Percentiles rank a stretch among this genome's conserved stretches.
phyloP scores from a whole-genome alignment of 2,113 vertebrate species.

The Hassar affinis region DNA sequence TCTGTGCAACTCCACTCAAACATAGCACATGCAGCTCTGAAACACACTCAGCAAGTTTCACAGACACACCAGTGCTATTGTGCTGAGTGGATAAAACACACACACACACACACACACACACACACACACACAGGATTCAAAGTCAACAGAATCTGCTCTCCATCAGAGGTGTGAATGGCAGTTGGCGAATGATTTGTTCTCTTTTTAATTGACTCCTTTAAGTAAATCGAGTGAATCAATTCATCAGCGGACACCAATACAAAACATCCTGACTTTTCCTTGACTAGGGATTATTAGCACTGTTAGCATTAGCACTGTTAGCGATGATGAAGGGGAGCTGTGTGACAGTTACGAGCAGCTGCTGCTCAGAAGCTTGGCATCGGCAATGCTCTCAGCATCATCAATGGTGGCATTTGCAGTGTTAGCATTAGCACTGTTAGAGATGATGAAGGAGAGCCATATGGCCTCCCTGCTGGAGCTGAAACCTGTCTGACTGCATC shows the following conservation, averaged over 20 bases:
- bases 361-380: slow-evolving; percentile 1
- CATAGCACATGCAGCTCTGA: background rate
- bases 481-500: slow-evolving; percentile 16
- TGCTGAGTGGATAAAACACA: background rate
- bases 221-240: background rate
- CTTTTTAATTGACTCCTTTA: background rate
- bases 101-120: background rate
- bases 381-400: background rate
- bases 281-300: background rate
- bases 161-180: background rate
- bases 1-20: background rate
- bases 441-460: slow-evolving; percentile 1
- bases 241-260: background rate
- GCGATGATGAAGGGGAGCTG: background rate
- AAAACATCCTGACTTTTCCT: no score
- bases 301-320: slow-evolving; percentile 12
- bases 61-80: background rate
- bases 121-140: background rate
- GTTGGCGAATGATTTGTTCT: background rate
- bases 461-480: slow-evolving; percentile 19
- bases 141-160: background rate
- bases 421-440: background rate
- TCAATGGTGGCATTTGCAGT: background rate
- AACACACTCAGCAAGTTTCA: background rate
- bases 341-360: background rate